These are phyloP conservation scores for Venturia canescens DNA, from an alignment of 1,140 invertebrate genomes.

Conservation along the genomic window DNA sequence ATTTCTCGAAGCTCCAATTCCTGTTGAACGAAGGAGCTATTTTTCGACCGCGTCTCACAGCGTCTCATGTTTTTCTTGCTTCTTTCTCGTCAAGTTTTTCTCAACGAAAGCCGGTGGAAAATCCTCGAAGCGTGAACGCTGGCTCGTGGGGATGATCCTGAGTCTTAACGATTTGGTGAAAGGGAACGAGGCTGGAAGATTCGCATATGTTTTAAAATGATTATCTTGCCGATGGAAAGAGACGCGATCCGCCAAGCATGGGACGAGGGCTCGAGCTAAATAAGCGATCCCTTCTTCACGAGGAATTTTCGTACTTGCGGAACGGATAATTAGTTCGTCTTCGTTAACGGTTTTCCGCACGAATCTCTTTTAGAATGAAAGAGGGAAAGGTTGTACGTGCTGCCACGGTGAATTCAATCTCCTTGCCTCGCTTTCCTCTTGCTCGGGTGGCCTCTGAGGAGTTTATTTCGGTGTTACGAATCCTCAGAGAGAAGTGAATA, in stretches of 20 bases:
- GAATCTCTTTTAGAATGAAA: constrained; percentile 33
- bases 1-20: neutral
- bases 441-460: constrained; percentile 46
- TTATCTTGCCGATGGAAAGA: neutral
- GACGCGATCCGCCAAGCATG: neutral
- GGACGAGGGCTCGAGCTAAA: constrained; percentile 21
- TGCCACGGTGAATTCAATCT: constrained; percentile 27
- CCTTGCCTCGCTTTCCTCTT: constrained; percentile 39
- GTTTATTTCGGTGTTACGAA: constrained; percentile 62
- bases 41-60: too few relatives aligned
- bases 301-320: constrained; percentile 8
- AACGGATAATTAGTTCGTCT: constrained; percentile 45
- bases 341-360: constrained; percentile 38
- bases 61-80: too few relatives aligned
- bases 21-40: neutral
- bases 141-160: neutral
- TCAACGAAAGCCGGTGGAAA: too few relatives aligned
- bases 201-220: neutral
- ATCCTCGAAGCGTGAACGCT: too few relatives aligned
- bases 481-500: constrained; percentile 29
- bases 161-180: too few relatives aligned
- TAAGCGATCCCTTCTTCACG: constrained; percentile 2
- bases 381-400: constrained; percentile 5
- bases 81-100: too few relatives aligned
- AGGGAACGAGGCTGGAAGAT: constrained; percentile 26